Evolutionary conservation across 2,888 invertebrate genomes (phyloP).

Genomic region (Coenonympha arcania): DNA sequence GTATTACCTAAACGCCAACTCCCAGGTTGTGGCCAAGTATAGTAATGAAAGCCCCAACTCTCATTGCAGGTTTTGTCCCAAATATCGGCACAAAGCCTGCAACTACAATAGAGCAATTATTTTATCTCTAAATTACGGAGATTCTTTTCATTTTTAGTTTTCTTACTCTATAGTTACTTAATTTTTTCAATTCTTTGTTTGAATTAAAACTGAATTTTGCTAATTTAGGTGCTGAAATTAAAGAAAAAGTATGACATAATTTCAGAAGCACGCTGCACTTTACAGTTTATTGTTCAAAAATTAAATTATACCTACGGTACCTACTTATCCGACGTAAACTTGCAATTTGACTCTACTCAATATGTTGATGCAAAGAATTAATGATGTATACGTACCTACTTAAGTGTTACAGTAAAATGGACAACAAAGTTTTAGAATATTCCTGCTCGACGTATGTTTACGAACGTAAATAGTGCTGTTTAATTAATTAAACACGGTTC

Average conservation of each 20-base stretch:
- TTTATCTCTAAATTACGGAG: background rate
- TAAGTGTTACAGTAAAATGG: background rate
- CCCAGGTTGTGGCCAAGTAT: background rate
- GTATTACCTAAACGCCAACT: background rate
- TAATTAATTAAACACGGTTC: conserved; percentile 9
- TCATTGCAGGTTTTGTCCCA: no score
- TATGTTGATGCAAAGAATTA: no score
- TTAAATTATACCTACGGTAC: no score
- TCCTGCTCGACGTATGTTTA: background rate
- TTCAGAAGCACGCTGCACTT: background rate
- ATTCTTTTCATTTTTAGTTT: background rate
- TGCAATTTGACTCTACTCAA: no score
- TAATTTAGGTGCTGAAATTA: background rate
- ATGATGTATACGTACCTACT: background rate
- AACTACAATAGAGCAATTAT: background rate
- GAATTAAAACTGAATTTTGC: background rate
- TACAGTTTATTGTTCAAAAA: no score
- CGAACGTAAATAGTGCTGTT: conserved; percentile 1
- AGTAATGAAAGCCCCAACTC: background rate
- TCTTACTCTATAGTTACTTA: background rate
- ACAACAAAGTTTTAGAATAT: background rate
- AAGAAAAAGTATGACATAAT: background rate
- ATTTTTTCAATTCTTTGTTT: background rate
- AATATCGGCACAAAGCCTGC: background rate
- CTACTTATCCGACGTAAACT: no score